Percentiles rank a stretch among this genome's conserved stretches.
phyloP scores from a whole-genome alignment of 2,113 vertebrate species.

The Mus pahari region DNA sequence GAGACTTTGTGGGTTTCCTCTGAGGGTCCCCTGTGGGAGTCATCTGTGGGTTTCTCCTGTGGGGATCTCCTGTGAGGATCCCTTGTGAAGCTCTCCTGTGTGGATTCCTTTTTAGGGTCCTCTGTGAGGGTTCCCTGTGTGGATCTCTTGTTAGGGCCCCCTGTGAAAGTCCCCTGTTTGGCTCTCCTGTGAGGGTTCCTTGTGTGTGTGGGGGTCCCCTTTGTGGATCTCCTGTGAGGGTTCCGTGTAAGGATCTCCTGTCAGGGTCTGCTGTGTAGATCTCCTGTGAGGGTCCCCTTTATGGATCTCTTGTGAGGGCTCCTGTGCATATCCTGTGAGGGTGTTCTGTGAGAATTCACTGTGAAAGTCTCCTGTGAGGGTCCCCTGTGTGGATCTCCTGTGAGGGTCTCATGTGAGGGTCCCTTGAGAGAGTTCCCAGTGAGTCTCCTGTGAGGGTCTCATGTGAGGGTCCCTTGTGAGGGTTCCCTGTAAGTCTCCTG shows the following conservation, averaged over 20 bases:
- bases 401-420: neutral
- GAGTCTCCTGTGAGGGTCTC: rapidly evolving
- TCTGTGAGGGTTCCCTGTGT: rapidly evolving
- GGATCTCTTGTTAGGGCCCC: neutral
- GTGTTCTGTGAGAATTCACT: neutral
- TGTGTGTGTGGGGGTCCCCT: neutral
- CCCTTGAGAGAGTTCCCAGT: neutral
- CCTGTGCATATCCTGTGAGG: neutral
- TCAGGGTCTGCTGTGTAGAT: neutral
- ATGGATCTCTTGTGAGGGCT: neutral
- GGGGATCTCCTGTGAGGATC: neutral
- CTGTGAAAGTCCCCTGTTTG: neutral
- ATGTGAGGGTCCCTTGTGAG: neutral
- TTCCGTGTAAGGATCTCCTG: neutral
- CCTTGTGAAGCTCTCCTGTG: neutral
- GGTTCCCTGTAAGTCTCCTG: neutral
- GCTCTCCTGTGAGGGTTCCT: neutral
- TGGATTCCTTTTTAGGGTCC: neutral
- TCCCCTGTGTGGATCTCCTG: neutral
- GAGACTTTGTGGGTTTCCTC: no score
- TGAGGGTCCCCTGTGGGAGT: neutral
- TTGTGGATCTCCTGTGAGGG: neutral
- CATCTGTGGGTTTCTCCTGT: neutral
- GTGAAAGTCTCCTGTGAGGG: rapidly evolving
- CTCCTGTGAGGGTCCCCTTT: neutral